Base-by-base conservation (phyloP, 2,888 invertebrate species). In the Hesperia comma region DNA sequence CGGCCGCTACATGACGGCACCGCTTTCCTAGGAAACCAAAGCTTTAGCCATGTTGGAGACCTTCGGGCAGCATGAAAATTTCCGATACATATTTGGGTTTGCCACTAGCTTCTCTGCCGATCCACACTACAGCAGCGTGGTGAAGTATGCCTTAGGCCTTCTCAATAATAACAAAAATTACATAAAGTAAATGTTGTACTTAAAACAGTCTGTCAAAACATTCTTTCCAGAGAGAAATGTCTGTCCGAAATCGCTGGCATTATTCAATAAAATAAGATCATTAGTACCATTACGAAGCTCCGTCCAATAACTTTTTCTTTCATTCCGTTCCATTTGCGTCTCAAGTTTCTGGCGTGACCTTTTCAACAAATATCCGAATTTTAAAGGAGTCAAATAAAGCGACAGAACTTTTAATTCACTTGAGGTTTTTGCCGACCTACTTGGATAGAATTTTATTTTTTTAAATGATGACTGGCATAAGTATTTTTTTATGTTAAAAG, bases 211-310 rank as follows among this genome's bases (percentile, higher is more conserved):
- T 32, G n/a, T 32, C 26, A 53, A 53, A 53, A 53, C 53, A 53
- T 32, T 53, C 26, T 32, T 53, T 32, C n/a, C 6, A 51, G 19
- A 26, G n/a, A 7, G 26, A 32, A 53, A 53, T 32, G 53, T 32
- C 32, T 53, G 53, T n/a, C 7, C 32, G 32, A 32, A 53, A 53
- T 53, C 32, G 32, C 53, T 32, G 32, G 32, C 32, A 53, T 53
- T 61, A 40, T 53, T 53, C 40, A 40, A n/a, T 53, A 40, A 61
- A 61, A 61, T 53, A 53, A 53, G 53, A 53, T 61, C 61, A 61
- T 40, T 61, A 61, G 61, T 37, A 49, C 53, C 53, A 57, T 19
- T 57, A 41, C 40, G 55, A 21, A 57, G 10, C 12, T 21, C 19
- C 33, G 14, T 19, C 40, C 17, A 5, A 53, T 53, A 62, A 53